A percentile compares a stretch with the other conserved stretches of the same genome.
Evolutionary conservation across 92 coral and sea anemone species (phyloP).

Genomic region (Epizoanthus ramosus): DNA sequence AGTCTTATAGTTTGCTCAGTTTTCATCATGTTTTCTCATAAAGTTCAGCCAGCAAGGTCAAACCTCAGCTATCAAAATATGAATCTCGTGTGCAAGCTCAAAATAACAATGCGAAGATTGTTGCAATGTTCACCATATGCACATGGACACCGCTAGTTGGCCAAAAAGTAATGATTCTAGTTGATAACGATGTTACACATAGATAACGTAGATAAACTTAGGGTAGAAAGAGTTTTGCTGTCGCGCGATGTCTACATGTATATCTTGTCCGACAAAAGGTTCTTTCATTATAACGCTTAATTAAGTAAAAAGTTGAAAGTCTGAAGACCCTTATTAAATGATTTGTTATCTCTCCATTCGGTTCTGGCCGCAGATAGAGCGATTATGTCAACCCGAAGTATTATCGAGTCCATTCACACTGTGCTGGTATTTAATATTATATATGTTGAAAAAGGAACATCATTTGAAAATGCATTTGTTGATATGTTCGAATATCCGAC

Average conservation of each 20-base stretch:
- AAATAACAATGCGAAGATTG: background rate
- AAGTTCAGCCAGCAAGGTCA: slow-evolving; percentile 31
- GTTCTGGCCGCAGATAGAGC: background rate
- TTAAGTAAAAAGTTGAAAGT: background rate
- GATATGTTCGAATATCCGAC: slow-evolving; percentile 30
- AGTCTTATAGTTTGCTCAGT: background rate
- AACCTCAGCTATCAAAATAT: background rate
- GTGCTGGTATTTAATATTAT: slow-evolving; percentile 1
- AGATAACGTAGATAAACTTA: too few relatives aligned
- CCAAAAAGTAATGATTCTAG: too few relatives aligned
- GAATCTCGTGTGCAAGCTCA: background rate
- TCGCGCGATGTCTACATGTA: background rate
- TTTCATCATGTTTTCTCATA: slow-evolving; percentile 26
- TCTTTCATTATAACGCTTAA: slow-evolving; percentile 29
- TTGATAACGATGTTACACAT: too few relatives aligned
- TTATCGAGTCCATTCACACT: slow-evolving; percentile 22
- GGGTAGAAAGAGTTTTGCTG: too few relatives aligned
- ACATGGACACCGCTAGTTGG: too few relatives aligned
- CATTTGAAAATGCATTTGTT: slow-evolving; percentile 33
- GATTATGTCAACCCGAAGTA: slow-evolving; percentile 23
- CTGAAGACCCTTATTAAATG: slow-evolving; percentile 4
- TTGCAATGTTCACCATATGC: background rate
- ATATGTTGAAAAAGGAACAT: slow-evolving; percentile 19
- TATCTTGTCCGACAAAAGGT: slow-evolving; percentile 19
- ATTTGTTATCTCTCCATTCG: slow-evolving; percentile 6